Evolutionary conservation across 1,140 invertebrate species (phyloP).

Genomic region (Zaprionus africanus): DNA sequence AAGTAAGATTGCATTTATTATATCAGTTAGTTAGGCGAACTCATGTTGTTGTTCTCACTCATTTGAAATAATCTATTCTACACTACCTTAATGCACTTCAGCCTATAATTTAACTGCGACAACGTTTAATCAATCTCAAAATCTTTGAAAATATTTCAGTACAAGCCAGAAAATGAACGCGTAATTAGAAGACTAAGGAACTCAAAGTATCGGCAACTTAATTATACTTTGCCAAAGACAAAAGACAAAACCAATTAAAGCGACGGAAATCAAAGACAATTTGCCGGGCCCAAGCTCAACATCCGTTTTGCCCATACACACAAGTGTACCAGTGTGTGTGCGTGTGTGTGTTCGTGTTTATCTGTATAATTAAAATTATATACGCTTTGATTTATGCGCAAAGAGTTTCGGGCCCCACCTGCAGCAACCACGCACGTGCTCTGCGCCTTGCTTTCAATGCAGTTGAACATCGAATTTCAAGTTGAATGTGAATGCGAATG

Average conservation of each 20-base stretch:
- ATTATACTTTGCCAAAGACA: constrained; percentile 26
- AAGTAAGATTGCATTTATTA: too few species aligned
- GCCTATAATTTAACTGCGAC: too few species aligned
- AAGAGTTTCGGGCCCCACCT: constrained; percentile 58
- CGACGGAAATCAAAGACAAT: constrained; percentile 51
- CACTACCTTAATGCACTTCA: background rate
- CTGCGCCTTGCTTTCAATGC: constrained; percentile 19
- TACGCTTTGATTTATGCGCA: constrained; percentile 66
- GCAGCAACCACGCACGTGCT: constrained; percentile 61
- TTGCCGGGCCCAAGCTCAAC: constrained; percentile 28
- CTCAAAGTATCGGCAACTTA: constrained; percentile 16
- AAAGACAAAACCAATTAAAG: constrained; percentile 26
- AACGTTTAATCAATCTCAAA: background rate
- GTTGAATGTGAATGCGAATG: constrained; percentile 27
- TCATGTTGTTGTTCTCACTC: background rate
- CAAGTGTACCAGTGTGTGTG: background rate
- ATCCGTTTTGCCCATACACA: constrained; percentile 35
- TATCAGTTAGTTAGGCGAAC: background rate
- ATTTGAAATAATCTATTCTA: too few species aligned
- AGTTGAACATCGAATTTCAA: constrained; percentile 52
- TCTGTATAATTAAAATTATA: constrained; percentile 57
- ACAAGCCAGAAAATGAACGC: constrained; percentile 33
- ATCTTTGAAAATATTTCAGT: background rate
- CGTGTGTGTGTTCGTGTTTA: background rate
- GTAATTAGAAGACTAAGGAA: constrained; percentile 46